Evolutionary conservation across 2,888 invertebrate species (phyloP), one percentile per base, ranked within the genome.

Genomic region (Cinara cedri): DNA sequence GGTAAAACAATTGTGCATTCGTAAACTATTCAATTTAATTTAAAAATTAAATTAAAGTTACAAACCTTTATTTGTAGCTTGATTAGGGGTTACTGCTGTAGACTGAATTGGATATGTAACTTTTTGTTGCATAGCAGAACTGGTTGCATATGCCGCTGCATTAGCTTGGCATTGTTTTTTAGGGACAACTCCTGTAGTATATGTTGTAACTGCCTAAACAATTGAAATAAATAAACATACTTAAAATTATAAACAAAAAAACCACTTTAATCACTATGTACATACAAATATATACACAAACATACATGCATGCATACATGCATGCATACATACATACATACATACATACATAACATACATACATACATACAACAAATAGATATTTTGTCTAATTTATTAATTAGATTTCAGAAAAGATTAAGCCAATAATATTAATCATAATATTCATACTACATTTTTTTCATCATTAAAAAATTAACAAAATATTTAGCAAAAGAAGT

Each of bases 41-140:
- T 49, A 3, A 70, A 19, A 21, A 46, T 63, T 16, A 24, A n/a
- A 49, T 16, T 49, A 14, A 34, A 54, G 9, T 70, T 16, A 44
- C 9, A 72, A 24, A 16, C 78, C 78, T 78, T 78, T 78, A 51
- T 68, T 78, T 34, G 63, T 51, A 42, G 78, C 26, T 10, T 70
- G 78, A 8, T 78, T 78, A 42, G 78, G 68, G 6, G 78, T 62
- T 11, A 70, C 68, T n/a, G 78, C 11, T 21, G 68, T 21, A 6
- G 78, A 70, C 16, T 78, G 78, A 0, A 78, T 78, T 21, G 78
- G 78, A 78, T 78, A 78, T 51, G 78, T 78, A 11, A 78, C 78
- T 60, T 78, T 78, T 78, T 78, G 78, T 62, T 78, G 78, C 78
- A 78, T 78, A 9, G 78, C 78, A n/a, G 78, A 78, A 62, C 78